Conservation (phyloP, 2,797 vertebrate species). For the Falco naumanni region DNA sequence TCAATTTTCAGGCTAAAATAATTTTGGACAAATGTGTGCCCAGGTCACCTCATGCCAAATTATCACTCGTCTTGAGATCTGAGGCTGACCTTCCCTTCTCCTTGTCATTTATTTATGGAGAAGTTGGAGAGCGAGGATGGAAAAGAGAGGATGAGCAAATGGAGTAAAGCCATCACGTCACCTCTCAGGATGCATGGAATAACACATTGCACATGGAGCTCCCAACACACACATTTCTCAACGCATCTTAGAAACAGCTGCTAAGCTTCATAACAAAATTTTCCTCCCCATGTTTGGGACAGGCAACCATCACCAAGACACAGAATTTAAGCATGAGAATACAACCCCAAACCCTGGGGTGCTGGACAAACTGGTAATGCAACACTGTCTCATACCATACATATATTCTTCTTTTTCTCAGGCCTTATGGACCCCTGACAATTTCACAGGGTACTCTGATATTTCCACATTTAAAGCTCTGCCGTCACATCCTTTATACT, state of each 20-base stretch:
- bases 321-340: neutral
- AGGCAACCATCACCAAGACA: neutral
- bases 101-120: neutral
- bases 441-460: neutral
- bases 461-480: neutral
- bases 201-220: neutral
- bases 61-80: neutral
- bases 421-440: fast-evolving
- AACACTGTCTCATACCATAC: fast-evolving
- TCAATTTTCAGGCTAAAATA: neutral
- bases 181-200: neutral
- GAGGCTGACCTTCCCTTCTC: neutral
- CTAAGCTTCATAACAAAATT: neutral
- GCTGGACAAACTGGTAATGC: fast-evolving
- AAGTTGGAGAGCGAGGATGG: neutral
- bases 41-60: neutral
- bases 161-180: neutral
- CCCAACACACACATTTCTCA: neutral
- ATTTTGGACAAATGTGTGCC: neutral
- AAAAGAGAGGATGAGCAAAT: neutral
- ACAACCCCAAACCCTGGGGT: fast-evolving
- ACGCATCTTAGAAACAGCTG: neutral
- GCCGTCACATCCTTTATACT: neutral
- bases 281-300: neutral
- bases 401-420: neutral